A percentile compares a stretch with the other conserved stretches of the same genome.
Conservation (phyloP, 2,113 vertebrate species). For the Pongo abelii region DNA sequence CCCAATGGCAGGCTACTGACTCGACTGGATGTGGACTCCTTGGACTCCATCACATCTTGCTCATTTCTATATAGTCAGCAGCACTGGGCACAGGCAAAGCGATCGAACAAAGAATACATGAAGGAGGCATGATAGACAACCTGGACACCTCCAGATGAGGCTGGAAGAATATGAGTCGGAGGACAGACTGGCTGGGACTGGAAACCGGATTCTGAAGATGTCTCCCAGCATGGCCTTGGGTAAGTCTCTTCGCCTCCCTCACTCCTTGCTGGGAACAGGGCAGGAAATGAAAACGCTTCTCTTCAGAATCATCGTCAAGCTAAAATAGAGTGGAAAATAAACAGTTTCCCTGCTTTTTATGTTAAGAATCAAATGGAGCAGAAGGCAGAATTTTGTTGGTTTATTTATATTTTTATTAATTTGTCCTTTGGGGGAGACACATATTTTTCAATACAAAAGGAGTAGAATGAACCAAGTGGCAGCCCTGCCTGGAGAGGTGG, state of each 20-base stretch:
- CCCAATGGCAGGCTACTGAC: neutral
- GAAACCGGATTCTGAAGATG: neutral
- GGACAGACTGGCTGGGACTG: neutral
- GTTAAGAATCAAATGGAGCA: neutral
- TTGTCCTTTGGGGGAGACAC: neutral
- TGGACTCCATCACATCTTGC: rapidly evolving
- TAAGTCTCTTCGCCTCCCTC: neutral
- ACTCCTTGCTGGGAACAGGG: rapidly evolving
- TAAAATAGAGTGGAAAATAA: neutral
- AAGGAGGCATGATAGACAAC: rapidly evolving
- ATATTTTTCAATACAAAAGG: neutral
- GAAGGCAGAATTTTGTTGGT: neutral
- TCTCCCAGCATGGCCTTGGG: neutral
- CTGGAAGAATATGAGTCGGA: neutral
- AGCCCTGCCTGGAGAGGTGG: rapidly evolving
- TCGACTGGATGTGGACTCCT: neutral
- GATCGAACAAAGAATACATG: rapidly evolving
- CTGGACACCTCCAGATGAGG: no score
- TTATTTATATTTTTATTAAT: neutral
- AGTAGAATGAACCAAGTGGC: rapidly evolving
- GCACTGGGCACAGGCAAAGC: neutral
- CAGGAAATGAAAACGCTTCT: neutral
- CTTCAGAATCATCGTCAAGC: no score
- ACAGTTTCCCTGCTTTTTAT: neutral
- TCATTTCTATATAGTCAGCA: rapidly evolving